Percentiles rank a stretch among this genome's conserved stretches.
phyloP scores from a whole-genome alignment of 2,888 invertebrate species.

The Heteropelma amictum region DNA sequence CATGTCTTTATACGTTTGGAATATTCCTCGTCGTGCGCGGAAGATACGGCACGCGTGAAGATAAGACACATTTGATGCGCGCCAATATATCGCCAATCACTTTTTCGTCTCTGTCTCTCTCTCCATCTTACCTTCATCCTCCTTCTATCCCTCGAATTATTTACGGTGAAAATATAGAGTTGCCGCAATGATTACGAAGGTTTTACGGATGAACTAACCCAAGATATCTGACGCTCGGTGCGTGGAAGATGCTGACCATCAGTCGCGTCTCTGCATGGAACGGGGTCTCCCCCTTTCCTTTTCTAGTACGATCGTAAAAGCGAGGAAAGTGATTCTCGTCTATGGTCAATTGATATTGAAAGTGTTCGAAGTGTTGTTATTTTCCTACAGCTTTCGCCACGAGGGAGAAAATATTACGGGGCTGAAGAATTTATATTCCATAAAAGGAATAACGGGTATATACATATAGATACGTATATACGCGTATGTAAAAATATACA shows the following conservation, averaged over 20 bases:
- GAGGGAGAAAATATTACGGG: constrained; percentile 18
- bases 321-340: constrained; percentile 52
- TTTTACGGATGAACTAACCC: constrained; percentile 50
- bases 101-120: not conserved
- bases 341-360: constrained; percentile 52
- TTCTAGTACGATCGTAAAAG: constrained; percentile 47
- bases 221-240: constrained; percentile 11
- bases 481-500: not conserved
- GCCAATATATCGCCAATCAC: constrained; percentile 38
- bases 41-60: constrained; percentile 26
- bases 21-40: constrained; percentile 25
- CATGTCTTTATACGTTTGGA: constrained; percentile 15
- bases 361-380: constrained; percentile 51
- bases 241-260: constrained; percentile 11
- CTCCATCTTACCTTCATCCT: no score
- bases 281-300: constrained; percentile 15
- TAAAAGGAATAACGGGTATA: constrained; percentile 1
- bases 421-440: constrained; percentile 29
- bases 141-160: constrained; percentile 40
- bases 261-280: constrained; percentile 11
- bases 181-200: constrained; percentile 45
- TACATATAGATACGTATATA: not conserved
- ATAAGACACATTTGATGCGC: constrained; percentile 46
- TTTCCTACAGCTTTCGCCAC: constrained; percentile 21
- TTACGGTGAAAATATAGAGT: constrained; percentile 52